These are phyloP conservation scores for Venturia canescens DNA, from an alignment of 1,140 invertebrate genomes.

Conservation along the genomic window DNA sequence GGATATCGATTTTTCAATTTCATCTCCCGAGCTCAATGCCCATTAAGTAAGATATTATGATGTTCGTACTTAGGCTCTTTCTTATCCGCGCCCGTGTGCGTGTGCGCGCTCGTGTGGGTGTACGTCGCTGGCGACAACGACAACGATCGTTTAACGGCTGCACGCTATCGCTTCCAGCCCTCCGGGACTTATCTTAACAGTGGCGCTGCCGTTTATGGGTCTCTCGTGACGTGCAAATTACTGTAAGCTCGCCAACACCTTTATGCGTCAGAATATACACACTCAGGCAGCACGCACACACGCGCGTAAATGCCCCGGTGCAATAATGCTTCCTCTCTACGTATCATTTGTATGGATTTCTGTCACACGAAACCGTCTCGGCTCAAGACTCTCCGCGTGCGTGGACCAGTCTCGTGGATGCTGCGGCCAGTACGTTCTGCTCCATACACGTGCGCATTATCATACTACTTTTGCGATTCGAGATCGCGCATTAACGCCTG, in stretches of 20 bases:
- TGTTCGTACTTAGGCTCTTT: conserved; percentile 1
- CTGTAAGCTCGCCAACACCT: background rate
- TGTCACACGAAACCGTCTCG: conserved; percentile 29
- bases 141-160: conserved; percentile 41
- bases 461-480: conserved; percentile 37
- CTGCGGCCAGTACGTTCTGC: background rate
- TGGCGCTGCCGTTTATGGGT: conserved; percentile 33
- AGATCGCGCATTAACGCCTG: conserved; percentile 33
- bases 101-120: background rate
- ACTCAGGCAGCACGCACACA: background rate
- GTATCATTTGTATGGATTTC: conserved; percentile 43
- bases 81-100: background rate
- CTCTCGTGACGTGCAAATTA: conserved; percentile 43
- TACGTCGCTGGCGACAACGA: conserved; percentile 1
- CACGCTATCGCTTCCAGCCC: conserved; percentile 38
- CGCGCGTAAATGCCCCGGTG: background rate
- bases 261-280: background rate
- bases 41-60: conserved; percentile 42
- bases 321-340: background rate
- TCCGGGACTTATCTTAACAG: conserved; percentile 41
- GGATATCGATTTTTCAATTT: conserved; percentile 43
- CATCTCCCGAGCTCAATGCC: background rate
- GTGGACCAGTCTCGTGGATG: background rate
- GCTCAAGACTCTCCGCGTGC: background rate
- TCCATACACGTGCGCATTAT: conserved; percentile 20